Evolutionary conservation across 2,113 vertebrate genomes (phyloP).

Genomic region (Indri indri): DNA sequence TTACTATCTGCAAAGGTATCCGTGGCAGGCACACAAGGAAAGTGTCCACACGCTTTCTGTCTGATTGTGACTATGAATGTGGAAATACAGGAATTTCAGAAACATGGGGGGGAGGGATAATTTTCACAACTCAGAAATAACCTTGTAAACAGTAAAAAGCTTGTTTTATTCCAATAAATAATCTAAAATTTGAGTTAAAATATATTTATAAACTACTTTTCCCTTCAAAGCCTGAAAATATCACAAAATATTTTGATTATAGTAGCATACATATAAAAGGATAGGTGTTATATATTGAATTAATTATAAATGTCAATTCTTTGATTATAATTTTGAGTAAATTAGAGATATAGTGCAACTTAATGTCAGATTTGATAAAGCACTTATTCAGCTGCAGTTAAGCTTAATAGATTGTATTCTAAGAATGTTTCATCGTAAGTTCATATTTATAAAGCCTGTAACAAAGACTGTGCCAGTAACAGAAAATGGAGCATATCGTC

Average conservation of each 20-base stretch:
- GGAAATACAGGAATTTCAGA: background rate
- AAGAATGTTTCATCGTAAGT: constrained; percentile 2
- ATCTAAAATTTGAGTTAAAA: background rate
- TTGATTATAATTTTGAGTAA: constrained; percentile 39
- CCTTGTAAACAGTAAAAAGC: background rate
- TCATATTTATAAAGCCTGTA: background rate
- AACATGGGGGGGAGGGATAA: background rate
- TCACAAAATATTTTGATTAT: background rate
- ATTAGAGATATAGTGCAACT: background rate
- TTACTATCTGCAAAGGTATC: background rate
- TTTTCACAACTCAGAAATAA: background rate
- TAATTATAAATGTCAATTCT: constrained; percentile 25
- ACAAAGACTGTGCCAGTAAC: background rate
- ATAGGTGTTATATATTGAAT: background rate
- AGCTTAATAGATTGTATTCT: background rate
- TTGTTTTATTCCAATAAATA: background rate
- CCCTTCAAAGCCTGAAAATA: background rate
- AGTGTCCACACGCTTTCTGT: background rate
- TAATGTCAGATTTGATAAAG: constrained; percentile 23
- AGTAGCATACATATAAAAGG: background rate
- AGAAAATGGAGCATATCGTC: background rate
- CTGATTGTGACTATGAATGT: background rate
- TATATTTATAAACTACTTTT: background rate
- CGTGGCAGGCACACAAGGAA: background rate
- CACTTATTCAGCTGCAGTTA: background rate